Percentiles rank a stretch among this genome's conserved stretches.
phyloP scores from a whole-genome alignment of 1,140 invertebrate genomes.

The Cecropterus lyciades region DNA sequence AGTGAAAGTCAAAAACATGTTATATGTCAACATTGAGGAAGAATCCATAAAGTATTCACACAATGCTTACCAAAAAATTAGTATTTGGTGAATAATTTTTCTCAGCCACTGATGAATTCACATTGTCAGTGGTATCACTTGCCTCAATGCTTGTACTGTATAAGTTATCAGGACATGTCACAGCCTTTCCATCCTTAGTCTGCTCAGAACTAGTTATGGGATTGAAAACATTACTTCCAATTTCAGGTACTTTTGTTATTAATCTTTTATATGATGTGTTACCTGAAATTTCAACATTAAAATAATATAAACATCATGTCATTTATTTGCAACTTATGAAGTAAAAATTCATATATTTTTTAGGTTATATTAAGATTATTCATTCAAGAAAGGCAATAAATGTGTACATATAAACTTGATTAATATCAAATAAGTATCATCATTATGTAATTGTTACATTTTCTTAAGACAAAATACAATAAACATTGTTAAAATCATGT shows the following conservation, averaged over 20 bases:
- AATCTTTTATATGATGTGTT: conserved; percentile 45
- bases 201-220: conserved; percentile 19
- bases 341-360: no score
- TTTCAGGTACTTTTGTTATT: conserved; percentile 37
- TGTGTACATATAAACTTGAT: no score
- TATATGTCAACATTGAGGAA: no score
- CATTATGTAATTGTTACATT: no score
- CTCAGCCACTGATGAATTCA: conserved; percentile 26
- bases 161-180: conserved; percentile 25
- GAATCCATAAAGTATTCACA: no score
- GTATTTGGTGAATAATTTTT: conserved; percentile 3
- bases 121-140: conserved; percentile 25
- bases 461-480: no score
- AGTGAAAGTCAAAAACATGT: no score
- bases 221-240: conserved; percentile 9
- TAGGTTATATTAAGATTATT: no score
- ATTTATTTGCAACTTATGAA: no score
- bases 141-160: background rate
- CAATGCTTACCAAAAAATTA: conserved; percentile 4
- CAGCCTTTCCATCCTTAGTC: background rate
- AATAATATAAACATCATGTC: no score
- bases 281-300: conserved; percentile 40
- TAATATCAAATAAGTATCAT: no score
- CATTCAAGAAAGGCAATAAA: no score
- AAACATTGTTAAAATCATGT: background rate